These are phyloP conservation scores for Sebastes iracundus DNA, from an alignment of 2,797 vertebrate species.

Conservation along the genomic window DNA sequence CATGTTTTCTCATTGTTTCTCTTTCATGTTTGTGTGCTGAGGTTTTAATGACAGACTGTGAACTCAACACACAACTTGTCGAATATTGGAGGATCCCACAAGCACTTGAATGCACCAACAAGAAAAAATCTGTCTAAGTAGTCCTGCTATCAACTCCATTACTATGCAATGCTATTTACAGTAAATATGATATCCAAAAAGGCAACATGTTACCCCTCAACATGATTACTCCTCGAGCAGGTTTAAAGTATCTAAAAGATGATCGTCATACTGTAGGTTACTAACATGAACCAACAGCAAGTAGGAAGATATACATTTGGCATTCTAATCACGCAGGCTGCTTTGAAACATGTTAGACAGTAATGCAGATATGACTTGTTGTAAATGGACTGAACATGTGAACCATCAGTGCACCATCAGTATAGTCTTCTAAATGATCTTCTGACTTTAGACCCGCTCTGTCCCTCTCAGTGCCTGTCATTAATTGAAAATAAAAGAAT, in stretches of 20 bases:
- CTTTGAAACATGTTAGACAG: neutral
- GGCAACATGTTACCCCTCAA: too few species aligned
- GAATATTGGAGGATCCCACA: neutral
- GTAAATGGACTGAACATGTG: neutral
- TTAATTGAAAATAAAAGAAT: slow-evolving; percentile 17
- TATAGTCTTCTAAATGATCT: neutral
- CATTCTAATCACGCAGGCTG: neutral
- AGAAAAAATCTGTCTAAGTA: neutral
- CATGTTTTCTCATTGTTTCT: neutral
- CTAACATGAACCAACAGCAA: neutral
- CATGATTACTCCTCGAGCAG: too few species aligned
- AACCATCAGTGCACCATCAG: neutral
- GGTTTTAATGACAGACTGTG: neutral
- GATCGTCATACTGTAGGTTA: neutral
- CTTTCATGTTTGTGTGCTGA: neutral
- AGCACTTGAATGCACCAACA: neutral
- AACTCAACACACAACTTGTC: neutral
- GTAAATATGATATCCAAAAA: neutral
- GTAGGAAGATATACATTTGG: neutral
- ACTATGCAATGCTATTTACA: neutral
- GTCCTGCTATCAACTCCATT: neutral
- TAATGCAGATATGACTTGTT: neutral
- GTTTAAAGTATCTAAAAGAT: neutral
- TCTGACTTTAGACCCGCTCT: neutral
- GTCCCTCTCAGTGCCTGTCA: neutral